These are phyloP conservation scores for Eilema depressum DNA, from an alignment of 2,888 invertebrate species.

Conservation along the genomic window DNA sequence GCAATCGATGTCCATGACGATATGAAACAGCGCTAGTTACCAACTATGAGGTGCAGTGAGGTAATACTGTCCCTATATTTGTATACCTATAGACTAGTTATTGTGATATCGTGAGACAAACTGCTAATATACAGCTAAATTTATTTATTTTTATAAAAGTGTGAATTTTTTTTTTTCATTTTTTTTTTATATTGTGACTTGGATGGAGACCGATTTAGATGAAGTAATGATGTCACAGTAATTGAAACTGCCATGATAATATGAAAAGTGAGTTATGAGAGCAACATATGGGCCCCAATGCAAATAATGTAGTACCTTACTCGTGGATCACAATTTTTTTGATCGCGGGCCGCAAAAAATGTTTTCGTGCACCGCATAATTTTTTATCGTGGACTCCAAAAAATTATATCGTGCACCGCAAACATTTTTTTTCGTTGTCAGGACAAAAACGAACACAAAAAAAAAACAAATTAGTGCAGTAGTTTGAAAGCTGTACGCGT, in stretches of 20 bases:
- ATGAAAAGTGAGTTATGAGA: too few species aligned
- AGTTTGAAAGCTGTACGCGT: too few species aligned
- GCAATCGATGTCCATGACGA: slow-evolving; percentile 22
- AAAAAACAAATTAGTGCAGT: too few species aligned
- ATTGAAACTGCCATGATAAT: background rate
- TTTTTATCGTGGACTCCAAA: too few species aligned
- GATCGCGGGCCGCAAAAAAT: too few species aligned
- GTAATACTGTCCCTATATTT: slow-evolving; percentile 61
- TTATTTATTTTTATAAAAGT: slow-evolving; percentile 59
- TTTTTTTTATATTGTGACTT: slow-evolving; percentile 17
- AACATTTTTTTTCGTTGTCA: too few species aligned
- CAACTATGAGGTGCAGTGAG: slow-evolving; percentile 58
- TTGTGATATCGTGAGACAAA: slow-evolving; percentile 61
- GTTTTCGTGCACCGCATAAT: too few species aligned
- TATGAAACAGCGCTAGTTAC: slow-evolving; percentile 33
- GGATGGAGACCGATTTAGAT: slow-evolving; percentile 15
- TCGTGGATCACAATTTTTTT: too few species aligned
- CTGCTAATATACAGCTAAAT: slow-evolving; percentile 66
- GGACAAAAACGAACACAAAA: too few species aligned
- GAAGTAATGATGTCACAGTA: background rate
- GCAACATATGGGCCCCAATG: too few species aligned
- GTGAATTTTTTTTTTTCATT: slow-evolving; percentile 51
- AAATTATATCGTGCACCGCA: too few species aligned
- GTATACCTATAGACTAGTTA: slow-evolving; percentile 55
- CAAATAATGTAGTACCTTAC: too few species aligned